These are phyloP conservation scores for Sminthurides aquaticus DNA, from an alignment of 2,888 invertebrate species.

Conservation along the genomic window DNA sequence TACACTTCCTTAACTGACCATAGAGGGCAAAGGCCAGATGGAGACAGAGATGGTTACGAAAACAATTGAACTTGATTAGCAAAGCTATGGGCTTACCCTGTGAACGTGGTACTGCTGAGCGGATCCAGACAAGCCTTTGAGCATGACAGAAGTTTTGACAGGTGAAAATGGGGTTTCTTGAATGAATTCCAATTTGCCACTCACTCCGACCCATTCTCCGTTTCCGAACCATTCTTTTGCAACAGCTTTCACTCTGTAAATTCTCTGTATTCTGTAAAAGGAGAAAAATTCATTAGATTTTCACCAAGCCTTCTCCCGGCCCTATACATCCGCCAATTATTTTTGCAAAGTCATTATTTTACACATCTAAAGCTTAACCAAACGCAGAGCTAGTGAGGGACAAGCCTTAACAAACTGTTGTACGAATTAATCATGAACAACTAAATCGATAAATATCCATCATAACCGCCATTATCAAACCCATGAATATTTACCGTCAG, in stretches of 20 bases:
- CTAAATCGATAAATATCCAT: too few species aligned
- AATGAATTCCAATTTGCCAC: conserved; percentile 70
- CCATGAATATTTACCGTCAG: too few species aligned
- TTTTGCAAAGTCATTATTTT: neutral
- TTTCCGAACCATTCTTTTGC: conserved; percentile 83
- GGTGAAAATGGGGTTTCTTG: conserved; percentile 81
- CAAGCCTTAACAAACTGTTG: neutral
- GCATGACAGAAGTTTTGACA: conserved; percentile 66
- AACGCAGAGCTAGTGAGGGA: neutral
- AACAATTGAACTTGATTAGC: too few species aligned
- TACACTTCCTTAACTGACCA: too few species aligned
- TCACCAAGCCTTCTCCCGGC: neutral
- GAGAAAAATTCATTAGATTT: too few species aligned
- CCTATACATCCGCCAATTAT: neutral
- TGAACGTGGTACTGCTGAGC: conserved; percentile 71
- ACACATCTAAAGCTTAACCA: neutral
- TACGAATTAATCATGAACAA: neutral
- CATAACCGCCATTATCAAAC: too few species aligned
- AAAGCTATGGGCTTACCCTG: conserved; percentile 57
- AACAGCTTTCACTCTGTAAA: conserved; percentile 73
- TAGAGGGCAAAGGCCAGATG: neutral
- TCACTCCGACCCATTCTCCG: conserved; percentile 56
- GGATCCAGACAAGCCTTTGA: conserved; percentile 63
- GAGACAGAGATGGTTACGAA: too few species aligned
- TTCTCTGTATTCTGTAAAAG: conserved; percentile 59